phyloP scores from a whole-genome alignment of 2,797 vertebrate species.

The Arremon aurantiirostris region DNA sequence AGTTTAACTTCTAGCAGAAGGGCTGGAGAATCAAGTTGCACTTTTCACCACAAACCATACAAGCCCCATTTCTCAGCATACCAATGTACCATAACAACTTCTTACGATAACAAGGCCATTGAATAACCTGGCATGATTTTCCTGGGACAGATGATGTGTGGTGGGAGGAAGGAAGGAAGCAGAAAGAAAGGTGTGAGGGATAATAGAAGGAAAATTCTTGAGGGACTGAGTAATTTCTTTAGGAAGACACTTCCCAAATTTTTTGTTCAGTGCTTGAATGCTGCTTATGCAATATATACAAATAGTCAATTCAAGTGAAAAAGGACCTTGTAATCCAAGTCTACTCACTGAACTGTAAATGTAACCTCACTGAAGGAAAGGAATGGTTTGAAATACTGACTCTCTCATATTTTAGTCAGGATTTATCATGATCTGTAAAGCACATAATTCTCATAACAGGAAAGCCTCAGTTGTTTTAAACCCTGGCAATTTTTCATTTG shows the following conservation, averaged over 20 bases:
- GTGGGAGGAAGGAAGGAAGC: neutral
- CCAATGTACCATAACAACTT: neutral
- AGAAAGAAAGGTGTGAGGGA: neutral
- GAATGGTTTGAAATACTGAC: neutral
- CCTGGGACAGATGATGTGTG: neutral
- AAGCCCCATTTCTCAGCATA: neutral
- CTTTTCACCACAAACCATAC: neutral
- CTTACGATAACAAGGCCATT: neutral
- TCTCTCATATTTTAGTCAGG: neutral
- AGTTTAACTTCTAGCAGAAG: neutral
- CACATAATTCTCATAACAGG: neutral
- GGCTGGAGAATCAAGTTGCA: neutral
- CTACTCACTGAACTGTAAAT: neutral
- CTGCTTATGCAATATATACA: neutral
- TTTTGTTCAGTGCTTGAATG: neutral
- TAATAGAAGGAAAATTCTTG: neutral
- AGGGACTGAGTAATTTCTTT: neutral
- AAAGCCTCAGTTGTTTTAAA: constrained; percentile 25
- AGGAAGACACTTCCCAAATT: neutral
- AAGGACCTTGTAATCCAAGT: neutral
- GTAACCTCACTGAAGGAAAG: neutral
- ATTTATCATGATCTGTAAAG: constrained; percentile 28
- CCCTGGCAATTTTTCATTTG: neutral
- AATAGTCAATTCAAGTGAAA: neutral
- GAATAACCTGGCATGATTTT: constrained; percentile 15